Percentiles rank a stretch among this genome's conserved stretches.
phyloP scores from a whole-genome alignment of 2,113 vertebrate genomes.

The Hippocampus comes region DNA sequence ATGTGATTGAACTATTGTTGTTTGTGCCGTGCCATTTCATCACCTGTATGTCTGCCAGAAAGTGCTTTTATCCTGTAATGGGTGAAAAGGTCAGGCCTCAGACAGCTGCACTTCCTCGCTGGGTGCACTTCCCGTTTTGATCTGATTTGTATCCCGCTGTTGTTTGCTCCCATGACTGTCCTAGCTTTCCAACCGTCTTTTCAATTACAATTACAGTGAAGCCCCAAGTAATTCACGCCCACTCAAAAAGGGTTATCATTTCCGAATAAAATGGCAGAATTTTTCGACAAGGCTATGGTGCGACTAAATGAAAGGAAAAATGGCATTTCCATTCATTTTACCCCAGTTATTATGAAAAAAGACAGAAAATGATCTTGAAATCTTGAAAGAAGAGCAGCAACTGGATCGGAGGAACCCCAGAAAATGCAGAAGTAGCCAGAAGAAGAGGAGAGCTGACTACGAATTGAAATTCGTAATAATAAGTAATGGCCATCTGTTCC shows the following conservation, averaged over 20 bases:
- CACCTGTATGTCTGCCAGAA: conserved; percentile 21
- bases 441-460: too few relatives aligned
- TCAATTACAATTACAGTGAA: neutral
- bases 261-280: neutral
- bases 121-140: conserved; percentile 44
- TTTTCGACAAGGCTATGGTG: too few relatives aligned
- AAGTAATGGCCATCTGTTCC: too few relatives aligned
- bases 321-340: too few relatives aligned
- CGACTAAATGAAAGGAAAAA: too few relatives aligned
- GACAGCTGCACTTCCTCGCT: conserved; percentile 18
- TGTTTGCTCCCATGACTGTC: conserved; percentile 24
- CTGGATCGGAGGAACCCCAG: too few relatives aligned
- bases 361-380: too few relatives aligned
- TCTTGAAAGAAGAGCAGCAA: too few relatives aligned
- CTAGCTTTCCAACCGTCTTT: neutral
- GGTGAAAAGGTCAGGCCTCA: conserved; percentile 48
- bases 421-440: too few relatives aligned
- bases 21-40: neutral
- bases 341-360: too few relatives aligned
- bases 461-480: too few relatives aligned
- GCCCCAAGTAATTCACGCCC: neutral
- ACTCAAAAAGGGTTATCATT: neutral
- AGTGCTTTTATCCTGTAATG: conserved; percentile 7
- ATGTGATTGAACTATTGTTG: neutral
- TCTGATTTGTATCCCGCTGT: conserved; percentile 19